phyloP scores from a whole-genome alignment of 2,797 vertebrate species.

The Anabas testudineus region DNA sequence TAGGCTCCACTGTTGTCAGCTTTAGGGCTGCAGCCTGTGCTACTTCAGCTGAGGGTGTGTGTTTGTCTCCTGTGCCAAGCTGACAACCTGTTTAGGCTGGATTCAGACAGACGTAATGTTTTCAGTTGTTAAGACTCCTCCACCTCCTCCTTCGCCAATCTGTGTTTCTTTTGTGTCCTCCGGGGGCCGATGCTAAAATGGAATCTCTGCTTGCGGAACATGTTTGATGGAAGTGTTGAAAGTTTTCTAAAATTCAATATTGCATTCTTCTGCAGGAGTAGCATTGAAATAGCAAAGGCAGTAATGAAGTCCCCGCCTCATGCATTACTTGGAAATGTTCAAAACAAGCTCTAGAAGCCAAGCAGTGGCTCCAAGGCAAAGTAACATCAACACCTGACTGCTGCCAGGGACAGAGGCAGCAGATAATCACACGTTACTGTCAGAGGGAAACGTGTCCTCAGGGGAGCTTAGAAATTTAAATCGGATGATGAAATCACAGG shows the following conservation, averaged over 20 bases:
- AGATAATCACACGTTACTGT: conserved; percentile 48
- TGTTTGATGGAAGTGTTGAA: conserved; percentile 33
- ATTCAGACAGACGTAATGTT: conserved; percentile 1
- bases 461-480: conserved; percentile 52
- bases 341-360: conserved; percentile 35
- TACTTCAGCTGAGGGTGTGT: not conserved
- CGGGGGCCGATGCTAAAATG: conserved; percentile 7
- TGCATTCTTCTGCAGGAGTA: conserved; percentile 18
- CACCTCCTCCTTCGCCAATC: conserved; percentile 3
- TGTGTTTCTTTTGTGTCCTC: conserved; percentile 3
- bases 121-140: not conserved
- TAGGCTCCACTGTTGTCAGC: not conserved
- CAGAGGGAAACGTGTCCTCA: conserved; percentile 18
- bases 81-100: conserved; percentile 13
- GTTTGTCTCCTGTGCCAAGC: conserved; percentile 7
- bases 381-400: conserved; percentile 39
- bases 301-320: conserved; percentile 35
- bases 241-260: conserved; percentile 36
- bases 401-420: conserved; percentile 33
- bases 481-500: conserved; percentile 46
- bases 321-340: conserved; percentile 15
- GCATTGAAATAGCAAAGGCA: conserved; percentile 17
- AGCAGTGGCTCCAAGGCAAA: conserved; percentile 34
- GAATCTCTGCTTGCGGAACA: conserved; percentile 30
- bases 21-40: not conserved